Conservation (phyloP, 2,797 vertebrate species). For the Pipistrellus nathusii region DNA sequence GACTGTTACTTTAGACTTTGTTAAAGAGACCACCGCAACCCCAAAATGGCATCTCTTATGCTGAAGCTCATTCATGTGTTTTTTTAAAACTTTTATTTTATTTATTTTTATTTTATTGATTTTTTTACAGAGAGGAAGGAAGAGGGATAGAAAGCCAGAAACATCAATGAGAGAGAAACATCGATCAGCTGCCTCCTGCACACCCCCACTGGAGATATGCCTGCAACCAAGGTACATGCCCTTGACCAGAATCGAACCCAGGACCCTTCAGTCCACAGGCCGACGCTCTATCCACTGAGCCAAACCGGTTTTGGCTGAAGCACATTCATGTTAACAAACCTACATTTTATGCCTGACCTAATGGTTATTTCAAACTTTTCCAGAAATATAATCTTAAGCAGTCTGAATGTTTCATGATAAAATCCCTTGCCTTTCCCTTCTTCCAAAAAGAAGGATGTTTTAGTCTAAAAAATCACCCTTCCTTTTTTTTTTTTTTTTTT, state of each 20-base stretch:
- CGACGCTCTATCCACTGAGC: too few relatives aligned
- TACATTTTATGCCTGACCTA: neutral
- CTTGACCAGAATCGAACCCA: too few relatives aligned
- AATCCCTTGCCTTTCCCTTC: neutral
- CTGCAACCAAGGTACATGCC: too few relatives aligned
- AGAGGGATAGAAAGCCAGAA: too few relatives aligned
- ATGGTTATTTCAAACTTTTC: neutral
- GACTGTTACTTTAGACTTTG: neutral
- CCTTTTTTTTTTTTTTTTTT: neutral
- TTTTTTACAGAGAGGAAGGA: too few relatives aligned
- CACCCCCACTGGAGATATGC: too few relatives aligned
- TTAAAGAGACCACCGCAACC: neutral
- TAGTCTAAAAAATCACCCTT: neutral
- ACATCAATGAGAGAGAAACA: too few relatives aligned
- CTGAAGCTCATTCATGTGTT: neutral
- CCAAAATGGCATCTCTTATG: neutral
- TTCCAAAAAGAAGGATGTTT: neutral
- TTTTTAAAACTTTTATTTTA: too few relatives aligned
- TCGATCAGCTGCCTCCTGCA: too few relatives aligned
- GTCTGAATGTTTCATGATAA: neutral
- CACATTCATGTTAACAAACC: neutral
- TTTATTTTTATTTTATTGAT: too few relatives aligned
- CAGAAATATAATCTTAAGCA: neutral
- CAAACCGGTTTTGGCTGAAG: neutral
- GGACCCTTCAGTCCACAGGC: too few relatives aligned